Percentiles rank a stretch among this genome's conserved stretches.
Conservation (phyloP, 1,140 invertebrate species). For the Zelostemma sp. region DNA sequence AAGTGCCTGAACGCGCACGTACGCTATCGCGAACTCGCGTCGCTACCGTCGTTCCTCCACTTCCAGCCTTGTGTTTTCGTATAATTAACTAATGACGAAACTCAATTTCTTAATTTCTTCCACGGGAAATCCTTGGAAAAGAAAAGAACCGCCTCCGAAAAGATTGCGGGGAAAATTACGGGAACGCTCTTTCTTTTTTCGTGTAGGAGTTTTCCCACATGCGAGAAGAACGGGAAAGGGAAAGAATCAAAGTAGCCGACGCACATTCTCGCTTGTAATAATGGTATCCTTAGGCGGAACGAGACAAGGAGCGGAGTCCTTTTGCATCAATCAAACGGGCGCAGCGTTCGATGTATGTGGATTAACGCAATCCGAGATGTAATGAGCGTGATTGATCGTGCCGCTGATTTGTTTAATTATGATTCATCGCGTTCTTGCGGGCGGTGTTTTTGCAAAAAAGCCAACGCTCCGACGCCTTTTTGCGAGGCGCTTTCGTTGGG, state of each 20-base stretch:
- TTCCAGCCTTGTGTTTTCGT: too few relatives aligned
- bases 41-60: too few relatives aligned
- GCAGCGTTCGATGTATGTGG: conserved; percentile 9
- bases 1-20: too few relatives aligned
- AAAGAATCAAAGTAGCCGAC: conserved; percentile 38
- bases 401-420: conserved; percentile 55
- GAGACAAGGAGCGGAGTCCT: conserved; percentile 33
- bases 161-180: too few relatives aligned
- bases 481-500: too few relatives aligned
- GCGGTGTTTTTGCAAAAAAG: conserved; percentile 6
- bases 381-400: conserved; percentile 55
- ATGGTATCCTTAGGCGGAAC: conserved; percentile 36
- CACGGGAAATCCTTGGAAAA: too few relatives aligned
- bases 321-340: conserved; percentile 36
- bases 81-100: too few relatives aligned
- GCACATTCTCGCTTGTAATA: conserved; percentile 36
- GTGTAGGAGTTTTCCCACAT: conserved; percentile 6
- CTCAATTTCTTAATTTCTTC: too few relatives aligned
- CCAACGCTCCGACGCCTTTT: too few relatives aligned
- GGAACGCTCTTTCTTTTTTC: neutral
- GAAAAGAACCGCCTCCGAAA: too few relatives aligned
- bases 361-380: conserved; percentile 34
- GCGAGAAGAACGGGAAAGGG: neutral
- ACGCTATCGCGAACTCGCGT: too few relatives aligned
- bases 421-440: conserved; percentile 42